Evolutionary conservation across 2,113 vertebrate genomes (phyloP).

Genomic region (Psettodes erumei): DNA sequence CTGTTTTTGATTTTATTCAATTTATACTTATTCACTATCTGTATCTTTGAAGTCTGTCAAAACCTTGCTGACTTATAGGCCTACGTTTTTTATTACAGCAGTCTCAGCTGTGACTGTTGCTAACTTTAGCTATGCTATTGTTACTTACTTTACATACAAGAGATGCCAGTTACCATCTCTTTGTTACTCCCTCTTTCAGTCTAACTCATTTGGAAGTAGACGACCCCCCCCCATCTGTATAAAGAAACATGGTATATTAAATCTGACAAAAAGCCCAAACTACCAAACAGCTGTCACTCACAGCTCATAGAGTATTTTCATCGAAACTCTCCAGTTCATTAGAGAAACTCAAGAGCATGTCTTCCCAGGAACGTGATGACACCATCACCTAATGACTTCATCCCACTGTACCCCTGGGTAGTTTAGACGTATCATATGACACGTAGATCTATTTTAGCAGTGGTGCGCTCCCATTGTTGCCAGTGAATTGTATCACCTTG

Average conservation of each 20-base stretch:
- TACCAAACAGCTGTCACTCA: conserved; percentile 27
- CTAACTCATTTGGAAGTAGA: conserved; percentile 14
- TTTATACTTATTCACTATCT: neutral
- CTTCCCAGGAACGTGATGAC: conserved; percentile 33
- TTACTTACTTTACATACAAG: conserved; percentile 69
- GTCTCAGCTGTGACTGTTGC: conserved; percentile 71
- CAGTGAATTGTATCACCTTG: neutral
- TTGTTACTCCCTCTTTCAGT: conserved; percentile 43
- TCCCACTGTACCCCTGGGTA: conserved; percentile 27
- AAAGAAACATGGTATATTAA: too few species aligned
- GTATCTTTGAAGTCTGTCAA: neutral
- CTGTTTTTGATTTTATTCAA: neutral
- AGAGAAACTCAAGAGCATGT: neutral
- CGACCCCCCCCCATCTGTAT: conserved; percentile 1
- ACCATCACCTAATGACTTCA: conserved; percentile 42
- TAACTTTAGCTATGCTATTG: conserved; percentile 82
- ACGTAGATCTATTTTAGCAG: conserved; percentile 41
- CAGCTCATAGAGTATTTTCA: conserved; percentile 24
- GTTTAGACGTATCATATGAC: conserved; percentile 19
- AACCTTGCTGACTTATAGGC: neutral
- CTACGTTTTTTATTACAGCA: conserved; percentile 29
- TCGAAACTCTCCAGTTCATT: conserved; percentile 24
- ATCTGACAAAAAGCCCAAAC: conserved; percentile 26
- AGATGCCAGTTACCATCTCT: conserved; percentile 57
- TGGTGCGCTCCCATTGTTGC: neutral